These are phyloP conservation scores for Lepeophtheirus nordmannii DNA, from an alignment of 2,888 invertebrate genomes.

Conservation along the genomic window DNA sequence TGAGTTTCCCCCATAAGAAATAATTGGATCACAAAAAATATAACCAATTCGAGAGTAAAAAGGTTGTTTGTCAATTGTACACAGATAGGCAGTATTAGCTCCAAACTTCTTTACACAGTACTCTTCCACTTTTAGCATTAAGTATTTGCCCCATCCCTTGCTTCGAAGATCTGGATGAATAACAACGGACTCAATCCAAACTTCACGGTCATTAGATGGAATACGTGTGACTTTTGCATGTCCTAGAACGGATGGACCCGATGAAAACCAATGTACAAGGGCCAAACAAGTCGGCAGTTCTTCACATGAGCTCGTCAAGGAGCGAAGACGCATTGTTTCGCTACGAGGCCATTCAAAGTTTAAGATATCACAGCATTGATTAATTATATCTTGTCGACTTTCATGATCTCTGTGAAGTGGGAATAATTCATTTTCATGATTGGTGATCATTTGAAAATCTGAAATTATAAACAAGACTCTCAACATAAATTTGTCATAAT, in stretches of 20 bases:
- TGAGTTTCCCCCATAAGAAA: conserved; percentile 14
- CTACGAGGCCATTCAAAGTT: conserved; percentile 22
- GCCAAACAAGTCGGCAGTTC: conserved; percentile 14
- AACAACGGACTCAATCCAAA: conserved; percentile 17
- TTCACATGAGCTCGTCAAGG: conserved; percentile 7
- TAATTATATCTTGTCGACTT: neutral
- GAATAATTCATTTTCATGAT: neutral
- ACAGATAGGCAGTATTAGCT: conserved; percentile 6
- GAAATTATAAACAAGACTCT: neutral
- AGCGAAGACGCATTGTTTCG: neutral
- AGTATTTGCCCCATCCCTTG: conserved; percentile 10
- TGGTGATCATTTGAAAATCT: neutral
- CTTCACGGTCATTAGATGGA: neutral
- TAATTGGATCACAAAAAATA: conserved; percentile 16
- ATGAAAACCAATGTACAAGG: neutral
- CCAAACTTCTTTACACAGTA: conserved; percentile 13
- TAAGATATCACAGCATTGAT: conserved; percentile 14
- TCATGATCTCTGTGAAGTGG: neutral
- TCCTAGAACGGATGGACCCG: neutral
- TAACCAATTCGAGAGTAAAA: conserved; percentile 24
- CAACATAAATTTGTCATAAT: neutral
- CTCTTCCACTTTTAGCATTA: conserved; percentile 10
- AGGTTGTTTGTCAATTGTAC: conserved; percentile 23
- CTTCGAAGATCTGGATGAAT: conserved; percentile 14
- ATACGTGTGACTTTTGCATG: neutral